Evolutionary conservation across 2,113 vertebrate species (phyloP).

Genomic region (Hyla sarda): DNA sequence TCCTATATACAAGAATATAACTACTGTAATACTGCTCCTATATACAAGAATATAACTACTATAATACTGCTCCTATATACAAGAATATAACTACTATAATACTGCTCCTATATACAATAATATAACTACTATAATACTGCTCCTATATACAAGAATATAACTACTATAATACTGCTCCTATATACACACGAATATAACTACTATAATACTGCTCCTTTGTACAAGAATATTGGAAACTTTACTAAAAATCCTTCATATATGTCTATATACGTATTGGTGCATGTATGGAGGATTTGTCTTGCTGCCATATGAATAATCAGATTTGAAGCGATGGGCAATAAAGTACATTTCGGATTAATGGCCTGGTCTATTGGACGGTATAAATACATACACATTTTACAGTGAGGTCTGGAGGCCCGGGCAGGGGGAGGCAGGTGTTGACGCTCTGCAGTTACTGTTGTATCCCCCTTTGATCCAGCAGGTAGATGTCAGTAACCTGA

Average conservation of each 20-base stretch:
- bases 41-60: conserved; percentile 1
- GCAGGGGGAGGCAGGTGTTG: not conserved
- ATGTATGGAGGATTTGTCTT: not conserved
- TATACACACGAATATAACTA: no score
- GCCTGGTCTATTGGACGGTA: not conserved
- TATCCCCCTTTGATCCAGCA: conserved; percentile 69
- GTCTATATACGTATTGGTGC: no score
- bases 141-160: not conserved
- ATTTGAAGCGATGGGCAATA: not conserved
- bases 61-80: not conserved
- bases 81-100: conserved; percentile 7
- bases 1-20: not conserved
- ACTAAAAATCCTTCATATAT: no score
- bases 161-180: not conserved
- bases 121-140: conserved; percentile 11
- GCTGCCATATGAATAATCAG: not conserved
- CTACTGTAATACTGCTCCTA: not conserved
- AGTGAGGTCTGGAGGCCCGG: not conserved
- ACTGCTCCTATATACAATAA: not conserved
- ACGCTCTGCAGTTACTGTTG: conserved; percentile 61
- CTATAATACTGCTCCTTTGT: no score
- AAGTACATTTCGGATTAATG: not conserved
- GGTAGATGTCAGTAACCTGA: conserved; percentile 81
- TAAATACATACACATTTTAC: conserved; percentile 19
- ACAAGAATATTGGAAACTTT: no score